A percentile compares a stretch with the other conserved stretches of the same genome.
These are phyloP conservation scores for Semotilus atromaculatus DNA, from an alignment of 2,797 vertebrate species.

Conservation along the genomic window DNA sequence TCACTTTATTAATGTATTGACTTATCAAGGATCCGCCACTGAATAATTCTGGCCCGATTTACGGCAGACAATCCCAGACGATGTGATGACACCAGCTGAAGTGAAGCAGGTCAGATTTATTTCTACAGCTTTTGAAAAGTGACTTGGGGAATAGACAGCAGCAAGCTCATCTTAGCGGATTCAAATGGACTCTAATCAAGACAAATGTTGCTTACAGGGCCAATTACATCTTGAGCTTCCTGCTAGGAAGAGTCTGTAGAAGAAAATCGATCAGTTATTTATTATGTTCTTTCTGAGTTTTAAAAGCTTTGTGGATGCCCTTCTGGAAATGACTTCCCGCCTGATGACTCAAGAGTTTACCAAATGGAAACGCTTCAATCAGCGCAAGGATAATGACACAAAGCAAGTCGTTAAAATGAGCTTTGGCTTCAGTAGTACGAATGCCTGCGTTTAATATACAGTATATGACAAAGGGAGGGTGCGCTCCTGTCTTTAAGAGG, in stretches of 20 bases:
- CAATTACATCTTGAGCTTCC: slow-evolving; percentile 60
- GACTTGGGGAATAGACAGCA: slow-evolving; percentile 69
- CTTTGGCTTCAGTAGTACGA: not conserved
- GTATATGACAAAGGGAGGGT: slow-evolving; percentile 21
- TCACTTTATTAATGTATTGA: slow-evolving; percentile 32
- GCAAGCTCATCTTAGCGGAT: slow-evolving; percentile 61
- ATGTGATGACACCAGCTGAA: slow-evolving; percentile 55
- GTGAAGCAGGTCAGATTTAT: slow-evolving; percentile 42
- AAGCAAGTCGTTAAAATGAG: slow-evolving; percentile 14
- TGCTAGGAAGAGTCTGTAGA: slow-evolving; percentile 60
- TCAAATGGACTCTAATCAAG: slow-evolving; percentile 74
- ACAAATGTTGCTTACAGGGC: slow-evolving; percentile 68
- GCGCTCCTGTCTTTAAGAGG: slow-evolving; percentile 1
- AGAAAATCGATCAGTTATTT: slow-evolving; percentile 73
- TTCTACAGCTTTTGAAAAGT: slow-evolving; percentile 46
- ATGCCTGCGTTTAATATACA: slow-evolving; percentile 13
- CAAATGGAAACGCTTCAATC: slow-evolving; percentile 63
- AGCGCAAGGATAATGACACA: slow-evolving; percentile 28
- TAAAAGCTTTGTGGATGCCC: slow-evolving; percentile 49
- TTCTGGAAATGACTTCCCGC: slow-evolving; percentile 70
- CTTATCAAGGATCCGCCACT: slow-evolving; percentile 22
- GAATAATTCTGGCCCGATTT: slow-evolving; percentile 24
- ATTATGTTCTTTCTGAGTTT: slow-evolving; percentile 67
- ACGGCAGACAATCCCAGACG: slow-evolving; percentile 10
- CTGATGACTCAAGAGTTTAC: slow-evolving; percentile 67